Evolutionary conservation across 2,113 vertebrate species (phyloP).

Genomic region (Amazona vittata): DNA sequence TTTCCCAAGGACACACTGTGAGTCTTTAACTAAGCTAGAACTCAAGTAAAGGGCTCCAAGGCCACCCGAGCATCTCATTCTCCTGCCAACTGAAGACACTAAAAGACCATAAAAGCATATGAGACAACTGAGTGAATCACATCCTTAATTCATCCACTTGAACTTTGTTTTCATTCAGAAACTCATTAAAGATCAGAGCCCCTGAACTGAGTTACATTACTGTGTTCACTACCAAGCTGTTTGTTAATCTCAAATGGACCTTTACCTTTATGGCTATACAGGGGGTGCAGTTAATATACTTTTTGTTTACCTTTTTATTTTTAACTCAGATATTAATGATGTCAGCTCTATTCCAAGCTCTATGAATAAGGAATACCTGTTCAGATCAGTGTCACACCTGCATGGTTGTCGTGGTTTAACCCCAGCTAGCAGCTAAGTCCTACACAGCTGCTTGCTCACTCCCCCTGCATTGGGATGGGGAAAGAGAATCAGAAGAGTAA

Average conservation of each 20-base stretch:
- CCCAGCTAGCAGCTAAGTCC: background rate
- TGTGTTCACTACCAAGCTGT: background rate
- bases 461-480: background rate
- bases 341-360: background rate
- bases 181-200: constrained; percentile 33
- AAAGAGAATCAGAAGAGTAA: background rate
- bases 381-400: background rate
- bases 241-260: constrained; percentile 1
- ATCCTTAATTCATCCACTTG: background rate
- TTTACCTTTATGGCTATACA: background rate
- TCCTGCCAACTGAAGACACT: constrained; percentile 7
- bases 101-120: constrained; percentile 32
- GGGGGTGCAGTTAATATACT: constrained; percentile 2
- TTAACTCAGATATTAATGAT: background rate
- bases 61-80: background rate
- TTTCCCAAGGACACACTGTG: background rate
- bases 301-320: constrained; percentile 20
- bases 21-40: background rate
- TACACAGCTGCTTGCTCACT: background rate
- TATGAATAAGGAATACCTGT: background rate
- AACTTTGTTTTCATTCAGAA: constrained; percentile 58
- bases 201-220: constrained; percentile 19
- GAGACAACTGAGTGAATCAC: constrained; percentile 21
- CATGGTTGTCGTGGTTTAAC: background rate
- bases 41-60: background rate